These are phyloP conservation scores for Lutraria rhynchaena DNA, from an alignment of 1,140 invertebrate genomes.

Conservation along the genomic window DNA sequence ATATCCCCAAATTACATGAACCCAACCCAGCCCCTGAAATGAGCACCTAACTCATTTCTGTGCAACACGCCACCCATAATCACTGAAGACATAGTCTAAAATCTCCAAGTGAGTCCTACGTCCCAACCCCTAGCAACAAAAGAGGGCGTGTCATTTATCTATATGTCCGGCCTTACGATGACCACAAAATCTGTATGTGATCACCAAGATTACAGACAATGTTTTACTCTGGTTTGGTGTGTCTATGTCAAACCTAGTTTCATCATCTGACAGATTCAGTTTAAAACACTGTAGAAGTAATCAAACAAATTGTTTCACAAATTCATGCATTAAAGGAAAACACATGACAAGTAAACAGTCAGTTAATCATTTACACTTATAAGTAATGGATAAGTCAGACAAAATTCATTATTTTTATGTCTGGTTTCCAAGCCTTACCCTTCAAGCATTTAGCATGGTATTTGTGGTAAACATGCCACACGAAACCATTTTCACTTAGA, in stretches of 20 bases:
- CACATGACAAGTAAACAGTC: no score
- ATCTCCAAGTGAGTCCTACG: no score
- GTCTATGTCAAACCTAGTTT: conserved; percentile 47
- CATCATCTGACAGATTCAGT: conserved; percentile 58
- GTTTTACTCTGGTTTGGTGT: conserved; percentile 41
- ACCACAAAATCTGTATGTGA: conserved; percentile 40
- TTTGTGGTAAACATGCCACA: conserved; percentile 97
- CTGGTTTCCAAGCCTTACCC: conserved; percentile 84
- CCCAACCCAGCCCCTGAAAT: conserved; percentile 22
- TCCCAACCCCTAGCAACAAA: background rate
- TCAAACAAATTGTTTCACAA: no score
- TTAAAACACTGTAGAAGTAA: no score
- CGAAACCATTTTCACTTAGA: conserved; percentile 98
- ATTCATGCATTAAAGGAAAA: no score
- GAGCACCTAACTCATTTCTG: conserved; percentile 2
- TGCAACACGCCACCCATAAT: conserved; percentile 10
- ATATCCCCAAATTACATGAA: conserved; percentile 22
- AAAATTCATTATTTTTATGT: background rate
- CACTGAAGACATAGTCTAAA: no score
- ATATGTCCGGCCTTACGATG: conserved; percentile 57
- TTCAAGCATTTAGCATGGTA: conserved; percentile 96
- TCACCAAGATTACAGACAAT: conserved; percentile 61
- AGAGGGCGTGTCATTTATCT: conserved; percentile 13
- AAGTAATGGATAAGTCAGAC: no score
- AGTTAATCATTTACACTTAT: no score